phyloP scores from a whole-genome alignment of 2,888 invertebrate genomes.

The Ephialtes manifestator region DNA sequence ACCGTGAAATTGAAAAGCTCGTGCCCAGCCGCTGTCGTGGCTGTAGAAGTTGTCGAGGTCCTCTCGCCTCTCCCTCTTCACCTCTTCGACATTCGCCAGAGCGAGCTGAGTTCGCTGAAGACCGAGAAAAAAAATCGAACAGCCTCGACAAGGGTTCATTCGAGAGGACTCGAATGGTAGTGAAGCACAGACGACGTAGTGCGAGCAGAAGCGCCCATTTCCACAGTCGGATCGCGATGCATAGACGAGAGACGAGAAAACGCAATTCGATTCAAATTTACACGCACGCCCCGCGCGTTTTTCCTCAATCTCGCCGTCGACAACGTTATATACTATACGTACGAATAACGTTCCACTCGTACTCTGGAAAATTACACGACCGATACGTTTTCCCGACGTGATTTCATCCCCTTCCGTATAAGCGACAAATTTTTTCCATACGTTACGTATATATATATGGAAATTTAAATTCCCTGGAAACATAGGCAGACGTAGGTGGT shows the following conservation, averaged over 20 bases:
- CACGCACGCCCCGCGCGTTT: constrained; percentile 49
- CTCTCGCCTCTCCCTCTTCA: constrained; percentile 33
- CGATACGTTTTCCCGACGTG: constrained; percentile 37
- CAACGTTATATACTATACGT: background rate
- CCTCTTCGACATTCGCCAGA: constrained; percentile 30
- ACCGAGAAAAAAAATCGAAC: constrained; percentile 61
- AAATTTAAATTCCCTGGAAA: constrained; percentile 52
- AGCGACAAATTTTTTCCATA: constrained; percentile 4
- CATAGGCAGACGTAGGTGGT: background rate
- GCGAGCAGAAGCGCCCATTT: constrained; percentile 10
- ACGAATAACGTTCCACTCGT: constrained; percentile 33
- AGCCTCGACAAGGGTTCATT: constrained; percentile 45
- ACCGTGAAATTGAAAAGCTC: constrained; percentile 77
- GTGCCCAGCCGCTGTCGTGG: constrained; percentile 24
- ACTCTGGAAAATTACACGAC: constrained; percentile 42
- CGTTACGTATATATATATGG: constrained; percentile 25
- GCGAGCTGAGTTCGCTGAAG: constrained; percentile 27
- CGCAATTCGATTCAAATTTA: constrained; percentile 65
- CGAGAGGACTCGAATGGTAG: constrained; percentile 46
- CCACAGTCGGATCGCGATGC: constrained; percentile 42
- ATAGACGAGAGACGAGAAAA: constrained; percentile 40
- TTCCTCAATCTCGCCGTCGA: constrained; percentile 24
- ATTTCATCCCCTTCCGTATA: constrained; percentile 29
- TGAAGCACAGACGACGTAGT: constrained; percentile 13
- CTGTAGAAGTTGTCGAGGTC: constrained; percentile 52